phyloP scores from a whole-genome alignment of 2,888 invertebrate genomes.

The Galerucella pusilla region DNA sequence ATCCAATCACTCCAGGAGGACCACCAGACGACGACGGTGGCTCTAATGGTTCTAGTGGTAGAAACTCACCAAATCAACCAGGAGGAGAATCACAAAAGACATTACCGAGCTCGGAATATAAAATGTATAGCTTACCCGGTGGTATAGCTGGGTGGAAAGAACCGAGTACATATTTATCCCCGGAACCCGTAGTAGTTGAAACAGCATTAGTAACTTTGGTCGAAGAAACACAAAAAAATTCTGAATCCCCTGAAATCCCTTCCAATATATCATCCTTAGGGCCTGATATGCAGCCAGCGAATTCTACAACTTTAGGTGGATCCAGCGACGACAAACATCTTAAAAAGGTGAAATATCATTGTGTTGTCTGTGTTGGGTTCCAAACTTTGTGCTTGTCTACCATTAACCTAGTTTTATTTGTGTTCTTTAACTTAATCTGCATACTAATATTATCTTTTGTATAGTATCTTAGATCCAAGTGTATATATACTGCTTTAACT shows the following conservation, averaged over 20 bases:
- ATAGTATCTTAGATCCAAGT: conserved; percentile 33
- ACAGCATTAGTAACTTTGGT: conserved; percentile 32
- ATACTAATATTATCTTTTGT: conserved; percentile 40
- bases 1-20: conserved; percentile 53
- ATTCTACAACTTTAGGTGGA: conserved; percentile 60
- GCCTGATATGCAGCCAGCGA: conserved; percentile 56
- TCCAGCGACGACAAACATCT: conserved; percentile 57
- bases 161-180: conserved; percentile 80
- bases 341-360: conserved; percentile 64
- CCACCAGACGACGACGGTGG: conserved; percentile 71
- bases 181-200: conserved; percentile 62
- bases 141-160: conserved; percentile 86
- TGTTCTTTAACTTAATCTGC: conserved; percentile 44
- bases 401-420: conserved; percentile 51
- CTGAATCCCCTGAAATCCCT: conserved; percentile 45
- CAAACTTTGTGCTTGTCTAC: conserved; percentile 56
- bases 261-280: conserved; percentile 52
- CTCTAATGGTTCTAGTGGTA: conserved; percentile 72
- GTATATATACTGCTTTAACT: conserved; percentile 39
- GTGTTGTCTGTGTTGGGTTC: conserved; percentile 60
- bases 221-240: conserved; percentile 49
- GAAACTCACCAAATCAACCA: conserved; percentile 58
- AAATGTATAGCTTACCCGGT: conserved; percentile 74
- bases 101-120: conserved; percentile 57
- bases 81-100: conserved; percentile 38